These are phyloP conservation scores for Protaetia brevitarsis DNA, from an alignment of 1,140 invertebrate genomes.

Conservation along the genomic window DNA sequence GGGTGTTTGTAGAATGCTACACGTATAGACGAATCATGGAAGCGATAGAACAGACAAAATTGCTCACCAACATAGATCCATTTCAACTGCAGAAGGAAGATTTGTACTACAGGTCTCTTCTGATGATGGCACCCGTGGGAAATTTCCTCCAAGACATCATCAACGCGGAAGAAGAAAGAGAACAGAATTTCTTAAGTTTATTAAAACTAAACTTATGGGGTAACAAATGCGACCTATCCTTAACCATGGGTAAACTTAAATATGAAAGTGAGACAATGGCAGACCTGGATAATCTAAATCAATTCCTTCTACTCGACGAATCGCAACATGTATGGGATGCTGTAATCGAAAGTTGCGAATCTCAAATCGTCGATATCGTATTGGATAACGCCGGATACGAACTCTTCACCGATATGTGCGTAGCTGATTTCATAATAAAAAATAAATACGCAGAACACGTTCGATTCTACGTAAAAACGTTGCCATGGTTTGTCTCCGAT, in stretches of 20 bases:
- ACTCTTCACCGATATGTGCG: conserved; percentile 83
- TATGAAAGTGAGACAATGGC: not conserved
- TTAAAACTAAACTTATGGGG: conserved; percentile 68
- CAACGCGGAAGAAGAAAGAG: conserved; percentile 47
- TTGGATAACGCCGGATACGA: conserved; percentile 95
- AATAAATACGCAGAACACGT: conserved; percentile 68
- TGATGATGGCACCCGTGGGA: conserved; percentile 57
- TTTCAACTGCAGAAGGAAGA: conserved; percentile 73
- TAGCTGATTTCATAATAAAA: conserved; percentile 75
- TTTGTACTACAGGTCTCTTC: conserved; percentile 56
- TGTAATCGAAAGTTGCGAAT: conserved; percentile 39
- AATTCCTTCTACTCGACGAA: conserved; percentile 69
- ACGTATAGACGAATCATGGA: conserved; percentile 84
- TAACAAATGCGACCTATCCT: conserved; percentile 85
- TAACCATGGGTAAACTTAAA: conserved; percentile 65
- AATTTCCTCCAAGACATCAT: conserved; percentile 49
- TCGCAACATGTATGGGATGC: conserved; percentile 56
- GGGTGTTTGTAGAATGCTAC: conserved; percentile 91
- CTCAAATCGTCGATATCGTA: conserved; percentile 66
- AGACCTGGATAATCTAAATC: conserved; percentile 60
- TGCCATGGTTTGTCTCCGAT: conserved; percentile 98
- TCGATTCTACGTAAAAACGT: conserved; percentile 81
- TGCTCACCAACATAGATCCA: conserved; percentile 68
- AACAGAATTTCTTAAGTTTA: conserved; percentile 54
- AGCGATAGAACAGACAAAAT: conserved; percentile 68